Conservation (phyloP, 2,113 vertebrate species). For the Vulpes ferrilata region DNA sequence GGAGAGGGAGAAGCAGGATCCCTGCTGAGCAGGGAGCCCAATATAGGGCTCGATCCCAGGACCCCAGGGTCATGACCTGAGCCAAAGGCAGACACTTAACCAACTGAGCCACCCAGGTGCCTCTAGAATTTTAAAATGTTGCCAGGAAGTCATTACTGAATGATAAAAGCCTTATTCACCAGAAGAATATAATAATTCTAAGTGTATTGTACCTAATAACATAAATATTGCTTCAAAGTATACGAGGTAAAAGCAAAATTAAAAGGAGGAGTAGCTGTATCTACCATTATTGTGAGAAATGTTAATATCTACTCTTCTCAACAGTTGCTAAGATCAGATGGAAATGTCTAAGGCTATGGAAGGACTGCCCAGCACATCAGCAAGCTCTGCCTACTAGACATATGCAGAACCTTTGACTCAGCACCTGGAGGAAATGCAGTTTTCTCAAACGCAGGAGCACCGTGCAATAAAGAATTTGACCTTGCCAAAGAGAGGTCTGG, state of each 20-base stretch:
- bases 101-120: too few relatives aligned
- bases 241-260: background rate
- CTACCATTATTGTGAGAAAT: background rate
- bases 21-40: too few relatives aligned
- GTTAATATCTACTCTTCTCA: background rate
- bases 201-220: background rate
- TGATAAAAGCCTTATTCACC: background rate
- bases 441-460: background rate
- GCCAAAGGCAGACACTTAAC: too few relatives aligned
- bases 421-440: background rate
- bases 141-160: background rate
- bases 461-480: background rate
- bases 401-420: background rate
- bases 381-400: background rate
- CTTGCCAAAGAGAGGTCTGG: background rate
- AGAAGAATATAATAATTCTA: background rate
- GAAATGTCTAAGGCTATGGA: background rate
- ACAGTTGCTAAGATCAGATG: background rate
- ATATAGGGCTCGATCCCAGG: too few relatives aligned
- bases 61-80: too few relatives aligned
- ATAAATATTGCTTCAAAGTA: background rate
- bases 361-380: background rate
- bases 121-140: background rate
- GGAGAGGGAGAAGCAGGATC: too few relatives aligned
- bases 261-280: background rate